These are phyloP conservation scores for Fulica atra DNA, from an alignment of 2,113 vertebrate species.

Conservation along the genomic window DNA sequence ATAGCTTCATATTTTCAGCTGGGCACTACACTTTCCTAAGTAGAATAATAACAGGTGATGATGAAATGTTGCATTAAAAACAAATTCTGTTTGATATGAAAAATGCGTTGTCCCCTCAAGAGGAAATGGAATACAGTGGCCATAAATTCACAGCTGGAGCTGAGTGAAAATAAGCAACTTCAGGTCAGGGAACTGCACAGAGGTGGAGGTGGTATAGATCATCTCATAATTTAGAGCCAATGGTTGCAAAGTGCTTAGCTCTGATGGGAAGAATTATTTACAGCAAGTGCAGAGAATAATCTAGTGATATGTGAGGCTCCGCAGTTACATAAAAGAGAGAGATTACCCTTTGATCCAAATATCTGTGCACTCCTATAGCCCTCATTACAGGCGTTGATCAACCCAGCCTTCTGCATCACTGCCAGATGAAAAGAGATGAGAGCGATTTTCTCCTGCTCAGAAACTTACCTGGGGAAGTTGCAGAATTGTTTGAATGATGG, in stretches of 20 bases:
- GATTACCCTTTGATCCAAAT: conserved; percentile 59
- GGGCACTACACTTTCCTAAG: background rate
- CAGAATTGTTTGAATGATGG: background rate
- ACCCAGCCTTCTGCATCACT: background rate
- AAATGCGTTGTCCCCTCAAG: background rate
- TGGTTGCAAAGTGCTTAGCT: conserved; percentile 16
- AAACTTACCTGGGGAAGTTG: background rate
- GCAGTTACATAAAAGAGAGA: conserved; percentile 52
- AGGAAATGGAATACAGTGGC: background rate
- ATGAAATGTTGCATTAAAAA: conserved; percentile 26
- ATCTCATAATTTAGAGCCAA: conserved; percentile 36
- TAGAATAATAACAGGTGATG: background rate
- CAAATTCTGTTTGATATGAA: conserved; percentile 26
- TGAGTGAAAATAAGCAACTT: conserved; percentile 22
- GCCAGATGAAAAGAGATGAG: background rate
- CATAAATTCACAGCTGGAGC: conserved; percentile 9
- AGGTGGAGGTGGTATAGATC: conserved; percentile 29
- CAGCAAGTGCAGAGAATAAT: conserved; percentile 35
- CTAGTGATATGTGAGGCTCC: conserved; percentile 16
- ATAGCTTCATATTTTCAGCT: background rate
- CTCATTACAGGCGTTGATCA: conserved; percentile 30
- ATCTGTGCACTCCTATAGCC: background rate
- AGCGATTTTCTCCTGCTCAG: background rate
- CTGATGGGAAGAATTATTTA: conserved; percentile 43
- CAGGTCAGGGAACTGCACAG: background rate